Percentiles rank a stretch among this genome's conserved stretches.
Conservation (phyloP, 2,113 vertebrate genomes). For the Epinephelus lanceolatus region DNA sequence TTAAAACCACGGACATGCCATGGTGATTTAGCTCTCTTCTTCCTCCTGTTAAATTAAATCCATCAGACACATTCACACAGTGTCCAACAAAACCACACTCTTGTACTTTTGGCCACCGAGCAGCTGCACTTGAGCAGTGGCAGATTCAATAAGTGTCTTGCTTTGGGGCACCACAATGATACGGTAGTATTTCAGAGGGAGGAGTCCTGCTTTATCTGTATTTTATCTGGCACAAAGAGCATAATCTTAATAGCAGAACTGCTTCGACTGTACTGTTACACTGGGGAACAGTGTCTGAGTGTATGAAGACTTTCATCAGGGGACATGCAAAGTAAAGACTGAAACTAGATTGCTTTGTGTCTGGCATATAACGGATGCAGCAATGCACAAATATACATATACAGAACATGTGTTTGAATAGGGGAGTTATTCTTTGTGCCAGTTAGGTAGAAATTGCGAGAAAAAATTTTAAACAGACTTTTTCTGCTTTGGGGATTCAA, state of each 20-base stretch:
- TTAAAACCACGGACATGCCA: slow-evolving; percentile 21
- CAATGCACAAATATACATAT: slow-evolving; percentile 10
- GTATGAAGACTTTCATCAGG: slow-evolving; percentile 27
- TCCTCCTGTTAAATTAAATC: slow-evolving; percentile 40
- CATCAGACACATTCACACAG: slow-evolving; percentile 23
- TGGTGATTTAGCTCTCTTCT: slow-evolving; percentile 17
- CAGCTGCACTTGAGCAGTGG: slow-evolving; percentile 15
- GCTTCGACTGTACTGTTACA: slow-evolving; percentile 15
- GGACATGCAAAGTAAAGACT: slow-evolving; percentile 18
- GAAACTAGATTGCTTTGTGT: slow-evolving; percentile 22
- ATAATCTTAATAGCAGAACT: slow-evolving; percentile 23
- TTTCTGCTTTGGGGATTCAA: background rate
- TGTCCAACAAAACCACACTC: slow-evolving; percentile 32
- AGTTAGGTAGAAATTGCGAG: background rate
- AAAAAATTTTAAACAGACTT: background rate
- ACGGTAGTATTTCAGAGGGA: slow-evolving; percentile 14
- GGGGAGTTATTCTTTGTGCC: background rate
- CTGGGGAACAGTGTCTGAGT: slow-evolving; percentile 15
- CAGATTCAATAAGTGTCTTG: slow-evolving; percentile 41
- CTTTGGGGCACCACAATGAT: slow-evolving; percentile 19
- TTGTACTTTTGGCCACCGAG: slow-evolving; percentile 11
- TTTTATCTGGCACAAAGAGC: slow-evolving; percentile 45
- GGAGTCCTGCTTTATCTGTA: slow-evolving; percentile 11
- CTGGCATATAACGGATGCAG: background rate
- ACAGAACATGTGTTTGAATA: slow-evolving; percentile 1